Percentiles rank a stretch among this genome's conserved stretches.
Conservation (phyloP, 35 echinoderm and acorn worm species). For the Nesometra sesokonis region DNA sequence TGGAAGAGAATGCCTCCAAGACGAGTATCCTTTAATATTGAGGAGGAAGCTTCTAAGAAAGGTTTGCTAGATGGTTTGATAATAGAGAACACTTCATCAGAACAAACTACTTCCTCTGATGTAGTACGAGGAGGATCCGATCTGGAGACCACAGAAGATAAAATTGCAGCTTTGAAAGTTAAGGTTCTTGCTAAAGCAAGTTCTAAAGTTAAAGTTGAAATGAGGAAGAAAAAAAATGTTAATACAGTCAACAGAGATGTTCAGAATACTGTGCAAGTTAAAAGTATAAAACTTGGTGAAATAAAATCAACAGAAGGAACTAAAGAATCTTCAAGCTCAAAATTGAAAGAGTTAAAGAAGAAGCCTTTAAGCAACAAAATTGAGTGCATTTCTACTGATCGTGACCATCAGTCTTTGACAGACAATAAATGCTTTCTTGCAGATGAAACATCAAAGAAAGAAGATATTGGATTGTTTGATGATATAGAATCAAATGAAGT, state of each 20-base stretch:
- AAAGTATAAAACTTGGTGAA: neutral
- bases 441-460: neutral
- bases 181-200: conserved; percentile 49
- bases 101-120: neutral
- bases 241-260: neutral
- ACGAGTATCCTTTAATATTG: neutral
- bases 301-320: neutral
- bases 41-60: neutral
- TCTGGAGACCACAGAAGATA: neutral
- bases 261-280: neutral
- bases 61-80: neutral
- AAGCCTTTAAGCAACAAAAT: neutral
- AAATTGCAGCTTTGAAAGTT: conserved; percentile 26
- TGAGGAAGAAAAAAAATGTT: neutral
- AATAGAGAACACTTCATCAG: neutral
- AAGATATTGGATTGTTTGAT: neutral
- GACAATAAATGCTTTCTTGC: too few relatives aligned
- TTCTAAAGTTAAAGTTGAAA: conserved; percentile 23
- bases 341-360: neutral
- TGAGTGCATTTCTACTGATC: neutral
- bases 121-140: neutral
- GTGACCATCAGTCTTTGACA: too few relatives aligned
- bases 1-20: neutral
- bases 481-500: neutral
- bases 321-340: neutral